phyloP scores from a whole-genome alignment of 2,888 invertebrate genomes.

The Hydriomena furcata region DNA sequence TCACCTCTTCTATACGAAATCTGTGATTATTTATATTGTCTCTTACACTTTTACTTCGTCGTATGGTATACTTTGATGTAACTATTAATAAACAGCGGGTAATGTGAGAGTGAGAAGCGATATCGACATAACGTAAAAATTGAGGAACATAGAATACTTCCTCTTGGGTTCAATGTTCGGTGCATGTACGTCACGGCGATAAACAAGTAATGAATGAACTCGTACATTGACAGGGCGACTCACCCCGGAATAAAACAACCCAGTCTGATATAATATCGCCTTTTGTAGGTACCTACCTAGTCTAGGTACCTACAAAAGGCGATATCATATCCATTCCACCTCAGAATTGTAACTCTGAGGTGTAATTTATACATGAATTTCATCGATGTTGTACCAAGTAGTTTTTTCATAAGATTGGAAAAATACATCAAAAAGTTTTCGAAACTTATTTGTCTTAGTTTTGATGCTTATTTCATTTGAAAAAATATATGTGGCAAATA shows the following conservation, averaged over 20 bases:
- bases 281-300: neutral
- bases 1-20: neutral
- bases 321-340: too few relatives aligned
- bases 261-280: constrained; percentile 38
- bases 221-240: constrained; percentile 73
- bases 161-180: constrained; percentile 79
- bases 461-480: too few relatives aligned
- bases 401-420: too few relatives aligned
- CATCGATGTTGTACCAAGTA: too few relatives aligned
- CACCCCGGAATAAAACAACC: constrained; percentile 61
- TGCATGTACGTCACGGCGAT: constrained; percentile 69
- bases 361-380: too few relatives aligned
- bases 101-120: constrained; percentile 41
- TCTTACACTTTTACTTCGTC: neutral
- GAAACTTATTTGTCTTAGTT: too few relatives aligned
- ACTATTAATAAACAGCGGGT: constrained; percentile 41
- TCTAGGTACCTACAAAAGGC: neutral
- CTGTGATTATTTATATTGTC: neutral
- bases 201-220: constrained; percentile 71
- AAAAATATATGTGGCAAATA: too few relatives aligned
- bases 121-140: constrained; percentile 62
- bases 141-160: constrained; percentile 73
- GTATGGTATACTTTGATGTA: constrained; percentile 9
- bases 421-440: too few relatives aligned
- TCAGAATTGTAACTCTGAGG: too few relatives aligned